Percentiles rank a stretch among this genome's conserved stretches.
These are phyloP conservation scores for Trilocha varians DNA, from an alignment of 2,888 invertebrate genomes.

Conservation along the genomic window DNA sequence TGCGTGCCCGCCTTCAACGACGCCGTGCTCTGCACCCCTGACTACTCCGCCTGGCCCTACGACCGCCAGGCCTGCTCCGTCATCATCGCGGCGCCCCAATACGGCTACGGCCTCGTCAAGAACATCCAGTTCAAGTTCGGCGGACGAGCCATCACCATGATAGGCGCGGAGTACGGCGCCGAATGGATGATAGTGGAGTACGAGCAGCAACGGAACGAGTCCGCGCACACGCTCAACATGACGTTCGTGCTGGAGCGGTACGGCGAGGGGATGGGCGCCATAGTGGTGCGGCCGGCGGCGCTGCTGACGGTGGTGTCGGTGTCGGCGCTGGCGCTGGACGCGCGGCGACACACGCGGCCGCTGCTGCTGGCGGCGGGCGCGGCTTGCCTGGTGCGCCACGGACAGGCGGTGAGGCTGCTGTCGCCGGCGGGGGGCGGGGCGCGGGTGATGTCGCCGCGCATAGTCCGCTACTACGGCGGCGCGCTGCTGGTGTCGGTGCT, in stretches of 20 bases:
- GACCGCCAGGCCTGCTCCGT: constrained; percentile 25
- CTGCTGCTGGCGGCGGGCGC: constrained; percentile 26
- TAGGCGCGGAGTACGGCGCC: constrained; percentile 22
- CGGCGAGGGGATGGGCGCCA: constrained; percentile 22
- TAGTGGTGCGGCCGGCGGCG: constrained; percentile 28
- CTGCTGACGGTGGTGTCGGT: constrained; percentile 25
- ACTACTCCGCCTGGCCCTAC: constrained; percentile 33
- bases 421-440: constrained; percentile 23
- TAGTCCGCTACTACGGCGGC: constrained; percentile 28
- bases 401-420: constrained; percentile 23
- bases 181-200: constrained; percentile 37
- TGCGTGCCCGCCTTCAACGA: constrained; percentile 11
- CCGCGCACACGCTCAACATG: constrained; percentile 19
- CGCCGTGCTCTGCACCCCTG: constrained; percentile 16
- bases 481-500: constrained; percentile 26
- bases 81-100: background rate
- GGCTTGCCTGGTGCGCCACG: constrained; percentile 24
- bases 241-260: constrained; percentile 32
- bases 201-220: constrained; percentile 13
- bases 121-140: constrained; percentile 15
- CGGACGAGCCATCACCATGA: constrained; percentile 13
- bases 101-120: background rate
- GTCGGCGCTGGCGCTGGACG: constrained; percentile 24
- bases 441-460: constrained; percentile 21
- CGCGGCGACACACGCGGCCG: constrained; percentile 19